phyloP scores from a whole-genome alignment of 2,113 vertebrate species.

The Poicephalus gulielmi region DNA sequence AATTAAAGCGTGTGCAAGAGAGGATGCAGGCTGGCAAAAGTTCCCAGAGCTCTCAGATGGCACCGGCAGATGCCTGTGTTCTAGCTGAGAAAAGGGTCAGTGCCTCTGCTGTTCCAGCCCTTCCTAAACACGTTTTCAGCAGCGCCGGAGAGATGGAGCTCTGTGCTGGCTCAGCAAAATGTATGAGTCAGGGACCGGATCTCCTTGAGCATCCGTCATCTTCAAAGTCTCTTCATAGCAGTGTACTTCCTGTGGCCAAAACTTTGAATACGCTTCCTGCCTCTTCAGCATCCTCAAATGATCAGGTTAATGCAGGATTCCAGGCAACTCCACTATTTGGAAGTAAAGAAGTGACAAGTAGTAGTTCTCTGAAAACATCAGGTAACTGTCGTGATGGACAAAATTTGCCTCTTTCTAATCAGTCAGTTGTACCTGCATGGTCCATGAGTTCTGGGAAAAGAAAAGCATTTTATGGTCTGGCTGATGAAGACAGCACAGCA shows the following conservation, averaged over 20 bases:
- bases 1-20: constrained; percentile 80
- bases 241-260: neutral
- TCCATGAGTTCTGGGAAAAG: constrained; percentile 50
- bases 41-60: constrained; percentile 57
- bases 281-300: neutral
- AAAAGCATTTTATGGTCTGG: constrained; percentile 43
- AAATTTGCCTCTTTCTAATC: neutral
- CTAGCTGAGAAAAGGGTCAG: constrained; percentile 67
- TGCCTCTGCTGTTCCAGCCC: constrained; percentile 21
- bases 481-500: constrained; percentile 30
- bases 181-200: neutral
- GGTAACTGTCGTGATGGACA: neutral
- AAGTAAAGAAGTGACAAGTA: neutral
- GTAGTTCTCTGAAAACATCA: neutral
- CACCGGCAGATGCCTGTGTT: constrained; percentile 66
- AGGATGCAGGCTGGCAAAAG: constrained; percentile 74
- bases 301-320: neutral
- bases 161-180: constrained; percentile 19
- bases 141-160: neutral
- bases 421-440: neutral
- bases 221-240: neutral
- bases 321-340: constrained; percentile 52
- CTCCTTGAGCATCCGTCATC: neutral
- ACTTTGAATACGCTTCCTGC: neutral
- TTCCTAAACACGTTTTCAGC: constrained; percentile 9